A percentile compares a stretch with the other conserved stretches of the same genome.
Evolutionary conservation across 2,797 vertebrate genomes (phyloP).

Genomic region (Chelon labrosus): DNA sequence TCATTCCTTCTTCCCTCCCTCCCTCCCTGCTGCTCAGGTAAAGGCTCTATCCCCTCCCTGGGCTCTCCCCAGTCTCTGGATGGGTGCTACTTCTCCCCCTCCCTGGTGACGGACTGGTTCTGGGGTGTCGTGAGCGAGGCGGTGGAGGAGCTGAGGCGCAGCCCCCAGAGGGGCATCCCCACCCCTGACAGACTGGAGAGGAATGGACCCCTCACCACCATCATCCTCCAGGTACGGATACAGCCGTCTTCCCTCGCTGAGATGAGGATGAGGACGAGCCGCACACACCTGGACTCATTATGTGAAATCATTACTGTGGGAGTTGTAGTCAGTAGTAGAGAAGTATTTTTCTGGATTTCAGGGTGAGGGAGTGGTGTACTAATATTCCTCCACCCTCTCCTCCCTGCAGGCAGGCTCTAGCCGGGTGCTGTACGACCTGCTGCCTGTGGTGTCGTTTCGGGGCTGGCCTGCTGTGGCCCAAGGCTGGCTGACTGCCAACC

Average conservation of each 20-base stretch:
- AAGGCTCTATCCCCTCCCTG: slow-evolving; percentile 77
- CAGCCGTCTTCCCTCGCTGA: background rate
- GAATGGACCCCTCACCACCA: slow-evolving; percentile 88
- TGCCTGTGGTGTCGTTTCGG: slow-evolving; percentile 90
- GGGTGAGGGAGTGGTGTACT: background rate
- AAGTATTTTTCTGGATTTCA: background rate
- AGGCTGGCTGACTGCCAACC: slow-evolving; percentile 88
- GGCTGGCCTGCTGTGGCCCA: slow-evolving; percentile 92
- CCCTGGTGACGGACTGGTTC: slow-evolving; percentile 90
- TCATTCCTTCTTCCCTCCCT: background rate
- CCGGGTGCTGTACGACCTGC: slow-evolving; percentile 90
- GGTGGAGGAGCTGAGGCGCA: slow-evolving; percentile 82
- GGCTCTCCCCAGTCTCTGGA: slow-evolving; percentile 82
- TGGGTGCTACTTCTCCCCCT: slow-evolving; percentile 88
- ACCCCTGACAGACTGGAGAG: slow-evolving; percentile 86
- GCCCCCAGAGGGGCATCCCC: slow-evolving; percentile 87
- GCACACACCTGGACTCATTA: background rate
- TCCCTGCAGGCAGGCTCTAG: slow-evolving; percentile 80
- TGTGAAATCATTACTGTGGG: background rate
- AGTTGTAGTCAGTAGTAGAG: slow-evolving; percentile 10
- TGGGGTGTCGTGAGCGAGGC: slow-evolving; percentile 85
- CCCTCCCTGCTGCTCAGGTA: slow-evolving; percentile 28
- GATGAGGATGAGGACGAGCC: background rate
- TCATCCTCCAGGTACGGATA: slow-evolving; percentile 84
- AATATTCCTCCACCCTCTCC: background rate